These are phyloP conservation scores for Noctua janthe DNA, from an alignment of 2,888 invertebrate species.

Conservation along the genomic window DNA sequence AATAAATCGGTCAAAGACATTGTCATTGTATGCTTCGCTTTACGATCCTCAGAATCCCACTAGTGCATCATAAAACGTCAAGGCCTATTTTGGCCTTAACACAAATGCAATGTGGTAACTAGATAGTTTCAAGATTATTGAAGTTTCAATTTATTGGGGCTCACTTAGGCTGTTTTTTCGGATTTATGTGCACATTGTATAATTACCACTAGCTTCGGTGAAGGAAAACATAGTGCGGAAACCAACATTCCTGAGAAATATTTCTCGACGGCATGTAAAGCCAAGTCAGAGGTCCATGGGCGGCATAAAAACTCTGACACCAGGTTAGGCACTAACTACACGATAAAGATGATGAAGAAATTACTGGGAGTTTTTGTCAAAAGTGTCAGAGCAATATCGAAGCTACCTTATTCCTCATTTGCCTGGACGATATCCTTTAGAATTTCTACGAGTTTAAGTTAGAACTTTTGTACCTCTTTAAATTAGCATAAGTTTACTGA, in stretches of 20 bases:
- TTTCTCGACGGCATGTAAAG: too few species aligned
- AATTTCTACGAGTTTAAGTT: background rate
- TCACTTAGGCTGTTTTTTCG: too few species aligned
- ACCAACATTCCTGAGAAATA: too few species aligned
- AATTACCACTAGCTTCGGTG: too few species aligned
- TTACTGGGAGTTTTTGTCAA: background rate
- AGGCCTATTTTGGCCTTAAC: background rate
- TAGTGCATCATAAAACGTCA: background rate
- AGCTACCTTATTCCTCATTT: background rate
- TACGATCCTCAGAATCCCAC: background rate
- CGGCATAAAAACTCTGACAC: too few species aligned
- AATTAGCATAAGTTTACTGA: background rate
- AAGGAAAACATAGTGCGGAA: too few species aligned
- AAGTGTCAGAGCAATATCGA: background rate
- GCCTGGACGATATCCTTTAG: background rate
- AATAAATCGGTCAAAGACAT: background rate
- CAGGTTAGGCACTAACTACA: too few species aligned
- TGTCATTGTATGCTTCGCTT: background rate
- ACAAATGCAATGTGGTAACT: background rate
- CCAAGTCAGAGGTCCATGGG: too few species aligned
- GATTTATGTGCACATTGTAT: too few species aligned
- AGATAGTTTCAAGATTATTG: background rate
- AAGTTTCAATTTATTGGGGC: background rate
- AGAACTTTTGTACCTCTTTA: background rate
- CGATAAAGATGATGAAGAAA: too few species aligned